phyloP scores from a whole-genome alignment of 2,888 invertebrate genomes.

The Bombylius major region DNA sequence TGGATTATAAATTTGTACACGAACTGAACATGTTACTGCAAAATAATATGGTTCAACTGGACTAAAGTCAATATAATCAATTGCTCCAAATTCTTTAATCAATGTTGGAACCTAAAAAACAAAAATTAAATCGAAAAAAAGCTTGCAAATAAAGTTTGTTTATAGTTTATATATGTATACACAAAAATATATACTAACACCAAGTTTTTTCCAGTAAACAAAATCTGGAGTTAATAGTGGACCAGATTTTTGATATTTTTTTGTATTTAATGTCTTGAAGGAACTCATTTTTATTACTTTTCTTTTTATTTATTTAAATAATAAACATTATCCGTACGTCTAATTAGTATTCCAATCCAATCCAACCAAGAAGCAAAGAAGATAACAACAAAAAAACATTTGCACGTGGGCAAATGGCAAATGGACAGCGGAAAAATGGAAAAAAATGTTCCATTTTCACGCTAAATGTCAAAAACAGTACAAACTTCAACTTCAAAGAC shows the following conservation, averaged over 20 bases:
- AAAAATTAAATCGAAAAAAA: conserved; percentile 2
- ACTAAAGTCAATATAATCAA: conserved; percentile 84
- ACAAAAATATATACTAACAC: conserved; percentile 45
- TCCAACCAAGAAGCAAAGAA: too few relatives aligned
- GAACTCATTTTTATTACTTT: conserved; percentile 15
- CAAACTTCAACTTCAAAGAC: too few relatives aligned
- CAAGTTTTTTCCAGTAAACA: conserved; percentile 79
- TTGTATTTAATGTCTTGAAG: conserved; percentile 27
- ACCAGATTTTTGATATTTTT: conserved; percentile 25
- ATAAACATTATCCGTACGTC: too few relatives aligned
- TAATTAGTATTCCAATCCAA: too few relatives aligned
- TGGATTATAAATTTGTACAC: conserved; percentile 78
- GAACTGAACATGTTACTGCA: conserved; percentile 84
- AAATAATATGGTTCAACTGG: conserved; percentile 81
- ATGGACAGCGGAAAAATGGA: too few relatives aligned
- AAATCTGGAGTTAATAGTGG: conserved; percentile 62
- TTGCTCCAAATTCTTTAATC: conserved; percentile 83
- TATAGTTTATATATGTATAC: background rate
- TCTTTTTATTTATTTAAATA: too few relatives aligned
- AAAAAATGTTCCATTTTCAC: too few relatives aligned
- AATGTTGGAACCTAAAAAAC: conserved; percentile 61
- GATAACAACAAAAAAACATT: too few relatives aligned
- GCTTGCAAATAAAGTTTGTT: background rate
- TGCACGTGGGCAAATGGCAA: too few relatives aligned
- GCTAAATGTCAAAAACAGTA: too few relatives aligned